Evolutionary conservation across 2,888 invertebrate species (phyloP), one percentile per base, ranked within the genome.

Genomic region (Tinea pellionella): DNA sequence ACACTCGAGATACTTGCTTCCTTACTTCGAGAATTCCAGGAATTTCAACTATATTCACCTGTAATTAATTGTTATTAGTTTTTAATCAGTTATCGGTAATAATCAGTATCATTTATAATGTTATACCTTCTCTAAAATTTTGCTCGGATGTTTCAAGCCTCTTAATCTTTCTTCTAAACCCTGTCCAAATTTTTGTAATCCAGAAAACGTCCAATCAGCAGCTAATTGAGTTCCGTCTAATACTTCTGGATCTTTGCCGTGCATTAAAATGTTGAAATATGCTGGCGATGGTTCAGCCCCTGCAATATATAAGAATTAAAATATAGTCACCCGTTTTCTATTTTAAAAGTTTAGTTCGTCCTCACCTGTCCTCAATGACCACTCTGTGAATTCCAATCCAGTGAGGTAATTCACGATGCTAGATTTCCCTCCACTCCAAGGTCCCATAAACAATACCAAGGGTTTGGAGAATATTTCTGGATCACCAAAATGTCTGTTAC

Each of bases 351-450:
- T 42, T 24, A 24, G 3, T 24, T 24, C 6, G 24, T 47, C 8
- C 13, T 32, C 88, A 96, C 97, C 97, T 77, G 96, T 96, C 86
- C 95, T 91, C 65, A 97, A 84, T 62, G 96, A 92, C 76, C 93
- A 92, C 66, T 92, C 90, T 29, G 92, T 93, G 74, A 94, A 94
- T 77, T 97, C 96, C 65, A 94, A 93, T 63, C 95, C 94, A 43
- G 96, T 90, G 64, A 98, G 88, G 80, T 98, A 97, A 80, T 98
- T 98, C 64, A 97, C 92, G 66, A 97, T 95, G 60, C 96, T 94
- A 0, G 97, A 96, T 86, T 98, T 98, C 64, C 98, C 98, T 62
- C 97, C 96, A 71, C 96, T 96, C 96, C 97, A 97, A 42, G 97
- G 97, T 47, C 98, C 98, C 94, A 97, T 95, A 72, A 97, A 96